Conservation (phyloP, 2,113 vertebrate genomes). For the Grammomys surdaster region DNA sequence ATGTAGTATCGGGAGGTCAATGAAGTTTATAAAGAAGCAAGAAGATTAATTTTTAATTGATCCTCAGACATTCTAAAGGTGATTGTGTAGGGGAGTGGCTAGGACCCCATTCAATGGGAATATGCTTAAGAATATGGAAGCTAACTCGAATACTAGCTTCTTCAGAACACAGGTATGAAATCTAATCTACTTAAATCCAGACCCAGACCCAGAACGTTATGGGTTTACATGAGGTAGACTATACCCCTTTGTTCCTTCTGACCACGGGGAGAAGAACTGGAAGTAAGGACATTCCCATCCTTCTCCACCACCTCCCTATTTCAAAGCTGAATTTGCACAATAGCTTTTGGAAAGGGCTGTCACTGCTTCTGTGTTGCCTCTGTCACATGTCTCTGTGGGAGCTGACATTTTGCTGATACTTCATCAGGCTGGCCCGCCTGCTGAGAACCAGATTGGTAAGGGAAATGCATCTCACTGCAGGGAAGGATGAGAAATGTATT, state of each 20-base stretch:
- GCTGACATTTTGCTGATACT: constrained; percentile 88
- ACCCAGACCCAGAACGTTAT: background rate
- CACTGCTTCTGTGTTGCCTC: constrained; percentile 81
- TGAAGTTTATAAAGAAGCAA: background rate
- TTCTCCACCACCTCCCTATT: constrained; percentile 57
- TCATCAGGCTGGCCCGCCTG: constrained; percentile 86
- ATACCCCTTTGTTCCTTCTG: background rate
- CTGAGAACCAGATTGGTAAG: constrained; percentile 87
- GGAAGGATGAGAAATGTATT: constrained; percentile 83
- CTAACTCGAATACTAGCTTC: constrained; percentile 1
- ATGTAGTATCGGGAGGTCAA: background rate
- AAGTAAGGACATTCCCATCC: constrained; percentile 52
- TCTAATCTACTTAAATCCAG: constrained; percentile 2
- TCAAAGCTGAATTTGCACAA: constrained; percentile 79
- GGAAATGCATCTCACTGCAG: constrained; percentile 83
- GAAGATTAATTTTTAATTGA: background rate
- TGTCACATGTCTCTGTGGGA: constrained; percentile 84
- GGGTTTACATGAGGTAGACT: background rate
- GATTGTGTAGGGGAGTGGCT: background rate
- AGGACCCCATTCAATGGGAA: background rate
- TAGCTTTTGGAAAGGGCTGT: constrained; percentile 84
- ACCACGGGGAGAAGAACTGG: background rate
- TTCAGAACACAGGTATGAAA: background rate
- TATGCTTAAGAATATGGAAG: background rate
- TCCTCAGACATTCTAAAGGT: background rate